phyloP scores from a whole-genome alignment of 2,113 vertebrate genomes.

The Pelvicachromis taeniatus region DNA sequence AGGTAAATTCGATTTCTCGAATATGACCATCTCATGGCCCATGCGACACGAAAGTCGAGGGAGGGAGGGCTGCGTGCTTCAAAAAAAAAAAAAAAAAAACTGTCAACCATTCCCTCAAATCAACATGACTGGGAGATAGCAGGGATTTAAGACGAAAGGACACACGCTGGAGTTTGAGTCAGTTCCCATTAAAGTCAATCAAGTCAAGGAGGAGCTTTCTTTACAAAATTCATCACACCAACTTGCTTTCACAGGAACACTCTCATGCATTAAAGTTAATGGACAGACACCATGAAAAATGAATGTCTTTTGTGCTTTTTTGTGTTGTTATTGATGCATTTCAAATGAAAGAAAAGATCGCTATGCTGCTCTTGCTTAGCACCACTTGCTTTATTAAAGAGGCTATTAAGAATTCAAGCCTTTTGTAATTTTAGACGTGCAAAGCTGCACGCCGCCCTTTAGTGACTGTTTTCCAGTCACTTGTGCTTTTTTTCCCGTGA shows the following conservation, averaged over 20 bases:
- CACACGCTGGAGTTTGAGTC: slow-evolving; percentile 14
- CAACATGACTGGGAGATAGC: slow-evolving; percentile 6
- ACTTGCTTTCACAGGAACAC: slow-evolving; percentile 39
- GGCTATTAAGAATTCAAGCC: slow-evolving; percentile 55
- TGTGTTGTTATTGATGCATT: slow-evolving; percentile 60
- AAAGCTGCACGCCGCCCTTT: slow-evolving; percentile 22
- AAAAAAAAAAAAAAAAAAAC: background rate
- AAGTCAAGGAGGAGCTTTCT: slow-evolving; percentile 27
- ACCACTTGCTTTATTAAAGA: slow-evolving; percentile 60
- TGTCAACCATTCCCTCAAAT: slow-evolving; percentile 35
- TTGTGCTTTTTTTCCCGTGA: background rate
- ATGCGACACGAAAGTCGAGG: background rate
- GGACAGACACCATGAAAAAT: slow-evolving; percentile 46
- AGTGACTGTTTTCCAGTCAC: background rate
- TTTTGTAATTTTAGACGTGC: slow-evolving; percentile 27
- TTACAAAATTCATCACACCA: slow-evolving; percentile 55
- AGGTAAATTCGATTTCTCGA: slow-evolving; percentile 22
- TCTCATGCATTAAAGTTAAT: slow-evolving; percentile 47
- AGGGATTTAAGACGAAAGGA: slow-evolving; percentile 34
- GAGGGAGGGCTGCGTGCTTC: background rate
- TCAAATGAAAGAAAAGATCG: slow-evolving; percentile 46
- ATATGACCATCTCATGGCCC: background rate
- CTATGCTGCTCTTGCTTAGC: slow-evolving; percentile 35
- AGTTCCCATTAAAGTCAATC: slow-evolving; percentile 51
- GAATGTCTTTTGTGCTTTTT: slow-evolving; percentile 47